Evolutionary conservation across 53 echinoderm and acorn worm genomes (phyloP).

Genomic region (Crossaster papposus): DNA sequence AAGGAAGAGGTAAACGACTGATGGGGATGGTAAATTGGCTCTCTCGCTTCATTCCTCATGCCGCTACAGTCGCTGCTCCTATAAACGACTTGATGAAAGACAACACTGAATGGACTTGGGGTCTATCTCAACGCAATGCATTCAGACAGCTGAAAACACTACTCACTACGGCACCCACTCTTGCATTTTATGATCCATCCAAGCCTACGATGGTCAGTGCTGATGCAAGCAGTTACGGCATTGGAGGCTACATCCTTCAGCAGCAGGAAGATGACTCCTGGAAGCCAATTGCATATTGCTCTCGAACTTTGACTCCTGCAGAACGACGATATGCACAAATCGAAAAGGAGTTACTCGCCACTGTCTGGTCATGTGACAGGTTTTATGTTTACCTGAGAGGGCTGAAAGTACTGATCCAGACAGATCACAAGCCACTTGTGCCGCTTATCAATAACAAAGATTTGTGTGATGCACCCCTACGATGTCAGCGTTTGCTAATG

Average conservation of each 20-base stretch:
- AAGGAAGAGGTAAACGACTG: conserved; percentile 25
- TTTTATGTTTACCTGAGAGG: not conserved
- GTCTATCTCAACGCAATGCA: not conserved
- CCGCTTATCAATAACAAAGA: conserved; percentile 47
- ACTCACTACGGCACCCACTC: not conserved
- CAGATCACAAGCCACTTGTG: conserved; percentile 35
- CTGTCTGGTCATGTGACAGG: conserved; percentile 25
- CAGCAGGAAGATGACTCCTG: conserved; percentile 1
- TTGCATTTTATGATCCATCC: not conserved
- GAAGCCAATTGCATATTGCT: conserved; percentile 32
- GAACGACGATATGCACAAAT: conserved; percentile 17
- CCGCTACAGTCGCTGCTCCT: conserved; percentile 10
- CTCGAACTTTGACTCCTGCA: not conserved
- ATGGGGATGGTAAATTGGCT: not conserved
- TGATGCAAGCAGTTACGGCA: conserved; percentile 41
- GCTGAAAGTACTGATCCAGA: not conserved
- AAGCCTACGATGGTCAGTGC: conserved; percentile 43
- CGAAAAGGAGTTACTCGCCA: conserved; percentile 22
- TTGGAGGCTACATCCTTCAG: conserved; percentile 28
- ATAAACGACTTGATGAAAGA: conserved; percentile 35
- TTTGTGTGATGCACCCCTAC: conserved; percentile 44
- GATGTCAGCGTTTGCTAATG: conserved; percentile 69
- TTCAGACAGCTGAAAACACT: conserved; percentile 1
- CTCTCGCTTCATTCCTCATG: conserved; percentile 14
- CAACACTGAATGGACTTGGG: conserved; percentile 2